These are phyloP conservation scores for Erebia epiphron DNA, from an alignment of 2,888 invertebrate species.

Conservation along the genomic window DNA sequence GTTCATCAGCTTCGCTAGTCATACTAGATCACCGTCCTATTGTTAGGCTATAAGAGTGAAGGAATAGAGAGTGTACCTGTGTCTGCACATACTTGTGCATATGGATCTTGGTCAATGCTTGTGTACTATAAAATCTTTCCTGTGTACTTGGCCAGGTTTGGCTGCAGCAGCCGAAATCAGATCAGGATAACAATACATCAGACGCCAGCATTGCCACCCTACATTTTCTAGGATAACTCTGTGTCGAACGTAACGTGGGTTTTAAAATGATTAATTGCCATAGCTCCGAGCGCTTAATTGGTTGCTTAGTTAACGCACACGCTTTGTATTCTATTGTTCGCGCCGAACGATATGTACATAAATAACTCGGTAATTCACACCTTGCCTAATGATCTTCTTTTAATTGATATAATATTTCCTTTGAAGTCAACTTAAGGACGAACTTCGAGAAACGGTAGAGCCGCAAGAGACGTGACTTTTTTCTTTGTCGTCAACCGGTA, in stretches of 20 bases:
- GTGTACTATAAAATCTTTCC: too few species aligned
- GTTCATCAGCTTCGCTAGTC: too few species aligned
- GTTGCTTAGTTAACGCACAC: constrained; percentile 61
- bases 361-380: constrained; percentile 29
- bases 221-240: constrained; percentile 58
- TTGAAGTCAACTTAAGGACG: constrained; percentile 11
- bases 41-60: too few species aligned
- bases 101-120: too few species aligned
- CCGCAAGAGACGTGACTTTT: neutral
- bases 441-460: neutral
- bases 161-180: too few species aligned
- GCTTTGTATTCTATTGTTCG: constrained; percentile 40
- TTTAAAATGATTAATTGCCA: constrained; percentile 71
- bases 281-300: constrained; percentile 69
- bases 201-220: constrained; percentile 46
- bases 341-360: constrained; percentile 34
- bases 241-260: constrained; percentile 72
- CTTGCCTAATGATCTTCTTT: constrained; percentile 24
- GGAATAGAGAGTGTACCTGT: too few species aligned
- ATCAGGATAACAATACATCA: neutral
- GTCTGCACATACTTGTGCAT: too few species aligned
- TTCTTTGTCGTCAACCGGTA: neutral
- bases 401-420: constrained; percentile 10
- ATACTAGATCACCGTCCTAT: too few species aligned
- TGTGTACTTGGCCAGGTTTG: too few species aligned